Percentiles rank a stretch among this genome's conserved stretches.
phyloP scores from a whole-genome alignment of 1,140 invertebrate genomes.

The Probaryconus sp. region DNA sequence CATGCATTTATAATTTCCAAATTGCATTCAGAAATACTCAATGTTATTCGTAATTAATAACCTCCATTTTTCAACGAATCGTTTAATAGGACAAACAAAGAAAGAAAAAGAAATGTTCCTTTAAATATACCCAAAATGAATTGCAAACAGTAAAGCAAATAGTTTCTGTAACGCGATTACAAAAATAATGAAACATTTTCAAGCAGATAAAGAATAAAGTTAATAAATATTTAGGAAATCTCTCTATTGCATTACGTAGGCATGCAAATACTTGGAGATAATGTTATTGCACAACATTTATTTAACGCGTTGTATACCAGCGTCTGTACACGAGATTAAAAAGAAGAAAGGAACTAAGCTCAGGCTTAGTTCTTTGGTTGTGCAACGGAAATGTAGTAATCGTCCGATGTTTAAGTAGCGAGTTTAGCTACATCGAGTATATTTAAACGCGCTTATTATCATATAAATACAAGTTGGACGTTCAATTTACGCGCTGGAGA shows the following conservation, averaged over 20 bases:
- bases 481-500: slow-evolving; percentile 77
- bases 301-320: slow-evolving; percentile 49
- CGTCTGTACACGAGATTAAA: slow-evolving; percentile 47
- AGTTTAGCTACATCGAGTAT: slow-evolving; percentile 77
- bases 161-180: too few relatives aligned
- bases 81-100: too few relatives aligned
- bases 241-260: slow-evolving; percentile 43
- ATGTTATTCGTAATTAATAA: too few relatives aligned
- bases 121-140: too few relatives aligned
- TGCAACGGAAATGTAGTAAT: slow-evolving; percentile 66
- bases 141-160: too few relatives aligned
- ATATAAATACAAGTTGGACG: slow-evolving; percentile 79
- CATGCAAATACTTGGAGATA: slow-evolving; percentile 54
- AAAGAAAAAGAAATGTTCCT: too few relatives aligned
- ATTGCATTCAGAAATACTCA: too few relatives aligned
- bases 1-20: too few relatives aligned
- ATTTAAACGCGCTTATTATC: slow-evolving; percentile 79
- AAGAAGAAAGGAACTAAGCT: slow-evolving; percentile 53
- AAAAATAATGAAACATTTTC: too few relatives aligned
- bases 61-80: too few relatives aligned
- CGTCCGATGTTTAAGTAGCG: slow-evolving; percentile 77
- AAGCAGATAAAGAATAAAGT: slow-evolving; percentile 21
- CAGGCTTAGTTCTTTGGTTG: slow-evolving; percentile 54
- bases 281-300: slow-evolving; percentile 54
- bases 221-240: slow-evolving; percentile 52